A percentile compares a stretch with the other conserved stretches of the same genome.
These are phyloP conservation scores for Zenarchopterus dispar DNA, from an alignment of 2,797 vertebrate genomes.

Conservation along the genomic window DNA sequence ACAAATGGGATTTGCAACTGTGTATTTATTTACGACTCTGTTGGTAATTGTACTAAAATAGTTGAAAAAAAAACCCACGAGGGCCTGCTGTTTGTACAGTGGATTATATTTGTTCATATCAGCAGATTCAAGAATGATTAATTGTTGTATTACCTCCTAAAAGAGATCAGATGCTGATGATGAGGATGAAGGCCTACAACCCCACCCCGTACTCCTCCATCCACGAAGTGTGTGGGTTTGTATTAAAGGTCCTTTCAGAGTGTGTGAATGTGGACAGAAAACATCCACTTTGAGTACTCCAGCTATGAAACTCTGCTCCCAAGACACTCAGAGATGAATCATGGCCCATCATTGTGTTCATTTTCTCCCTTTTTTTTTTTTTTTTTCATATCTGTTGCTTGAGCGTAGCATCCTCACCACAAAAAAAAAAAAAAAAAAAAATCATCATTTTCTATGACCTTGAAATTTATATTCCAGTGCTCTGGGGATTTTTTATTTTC, in stretches of 20 bases:
- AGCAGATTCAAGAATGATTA: conserved; percentile 27
- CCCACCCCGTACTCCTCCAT: too few relatives aligned
- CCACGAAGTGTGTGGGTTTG: background rate
- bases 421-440: conserved; percentile 22
- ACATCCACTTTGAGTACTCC: conserved; percentile 33
- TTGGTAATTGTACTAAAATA: too few relatives aligned
- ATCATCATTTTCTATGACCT: conserved; percentile 37
- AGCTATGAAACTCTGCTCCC: conserved; percentile 40
- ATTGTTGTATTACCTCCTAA: conserved; percentile 8
- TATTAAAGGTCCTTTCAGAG: background rate
- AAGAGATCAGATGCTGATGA: background rate
- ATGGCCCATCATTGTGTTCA: conserved; percentile 8
- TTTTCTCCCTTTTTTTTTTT: conserved; percentile 9
- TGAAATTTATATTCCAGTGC: conserved; percentile 19
- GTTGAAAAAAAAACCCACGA: too few relatives aligned
- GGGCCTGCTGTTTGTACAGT: too few relatives aligned
- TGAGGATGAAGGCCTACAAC: too few relatives aligned
- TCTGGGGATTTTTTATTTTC: conserved; percentile 24
- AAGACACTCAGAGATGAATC: conserved; percentile 49
- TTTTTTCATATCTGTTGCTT: conserved; percentile 8
- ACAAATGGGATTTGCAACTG: too few relatives aligned
- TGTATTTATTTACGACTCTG: too few relatives aligned
- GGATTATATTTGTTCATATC: background rate
- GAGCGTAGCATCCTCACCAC: conserved; percentile 32
- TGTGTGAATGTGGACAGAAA: conserved; percentile 16